These are phyloP conservation scores for Myotis pilosus DNA, from an alignment of 2,797 vertebrate species.

Conservation along the genomic window DNA sequence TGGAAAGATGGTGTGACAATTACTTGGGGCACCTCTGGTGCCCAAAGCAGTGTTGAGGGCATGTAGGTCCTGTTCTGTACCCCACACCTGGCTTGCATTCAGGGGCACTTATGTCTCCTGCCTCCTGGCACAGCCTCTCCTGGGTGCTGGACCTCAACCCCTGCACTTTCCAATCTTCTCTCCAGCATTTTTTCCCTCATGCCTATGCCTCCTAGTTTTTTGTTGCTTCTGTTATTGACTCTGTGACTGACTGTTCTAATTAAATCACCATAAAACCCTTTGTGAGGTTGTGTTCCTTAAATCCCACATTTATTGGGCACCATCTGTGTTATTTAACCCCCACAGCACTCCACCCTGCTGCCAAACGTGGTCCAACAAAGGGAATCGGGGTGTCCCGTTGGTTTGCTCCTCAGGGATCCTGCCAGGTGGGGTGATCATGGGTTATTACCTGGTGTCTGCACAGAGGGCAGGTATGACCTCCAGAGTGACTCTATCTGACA, in stretches of 20 bases:
- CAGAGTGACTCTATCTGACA: not conserved
- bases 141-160: not conserved
- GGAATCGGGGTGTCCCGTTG: accelerated
- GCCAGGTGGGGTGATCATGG: accelerated
- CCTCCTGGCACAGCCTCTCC: not conserved
- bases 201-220: not conserved
- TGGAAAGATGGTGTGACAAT: not conserved
- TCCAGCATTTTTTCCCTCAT: not conserved
- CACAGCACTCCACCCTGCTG: not conserved
- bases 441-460: not conserved
- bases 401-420: not conserved
- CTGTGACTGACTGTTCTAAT: constrained; percentile 36
- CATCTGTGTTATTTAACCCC: not conserved
- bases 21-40: not conserved
- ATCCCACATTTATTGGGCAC: not conserved
- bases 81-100: not conserved
- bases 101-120: not conserved
- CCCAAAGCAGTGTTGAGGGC: not conserved
- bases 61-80: not conserved
- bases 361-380: not conserved
- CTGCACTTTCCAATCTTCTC: not conserved
- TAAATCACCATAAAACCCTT: constrained; percentile 3
- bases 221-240: constrained; percentile 27
- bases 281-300: not conserved
- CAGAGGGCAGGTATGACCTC: not conserved